A percentile compares a stretch with the other conserved stretches of the same genome.
phyloP scores from a whole-genome alignment of 2,888 invertebrate species.

The Nipponacmea schrenckii region DNA sequence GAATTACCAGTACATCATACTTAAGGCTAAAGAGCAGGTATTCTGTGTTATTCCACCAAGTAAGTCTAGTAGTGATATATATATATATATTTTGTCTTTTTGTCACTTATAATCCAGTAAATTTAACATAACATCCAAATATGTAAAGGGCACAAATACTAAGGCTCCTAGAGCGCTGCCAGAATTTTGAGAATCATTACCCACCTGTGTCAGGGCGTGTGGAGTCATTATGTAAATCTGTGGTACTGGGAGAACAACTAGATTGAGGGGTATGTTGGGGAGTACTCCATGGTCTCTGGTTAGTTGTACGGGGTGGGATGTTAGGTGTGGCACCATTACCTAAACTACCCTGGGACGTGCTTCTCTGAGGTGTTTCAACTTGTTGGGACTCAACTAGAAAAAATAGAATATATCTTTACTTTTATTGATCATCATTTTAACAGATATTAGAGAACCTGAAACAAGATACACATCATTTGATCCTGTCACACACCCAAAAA shows the following conservation, averaged over 20 bases:
- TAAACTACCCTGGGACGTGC: constrained; percentile 57
- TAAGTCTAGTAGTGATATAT: too few relatives aligned
- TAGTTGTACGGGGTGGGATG: constrained; percentile 78
- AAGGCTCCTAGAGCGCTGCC: too few relatives aligned
- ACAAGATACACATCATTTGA: not conserved
- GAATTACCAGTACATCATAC: too few relatives aligned
- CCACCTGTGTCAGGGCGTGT: constrained; percentile 24
- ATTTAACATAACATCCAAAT: too few relatives aligned
- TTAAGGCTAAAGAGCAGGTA: too few relatives aligned
- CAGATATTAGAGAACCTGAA: not conserved
- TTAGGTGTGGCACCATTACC: constrained; percentile 75
- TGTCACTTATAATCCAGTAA: too few relatives aligned
- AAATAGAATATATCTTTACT: not conserved
- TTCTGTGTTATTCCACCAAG: too few relatives aligned
- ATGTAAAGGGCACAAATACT: too few relatives aligned
- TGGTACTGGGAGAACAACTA: constrained; percentile 16
- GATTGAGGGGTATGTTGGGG: constrained; percentile 24
- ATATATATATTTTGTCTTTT: too few relatives aligned
- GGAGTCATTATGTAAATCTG: constrained; percentile 16
- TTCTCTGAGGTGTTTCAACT: constrained; percentile 40
- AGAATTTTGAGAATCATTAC: too few relatives aligned
- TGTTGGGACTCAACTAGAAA: constrained; percentile 32
- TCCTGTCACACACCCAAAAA: constrained; percentile 5
- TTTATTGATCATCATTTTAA: not conserved
- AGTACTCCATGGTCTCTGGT: constrained; percentile 40